Evolutionary conservation across 1,140 invertebrate species (phyloP), one percentile per base, ranked within the genome.

Genomic region (Diorhabda elongata): DNA sequence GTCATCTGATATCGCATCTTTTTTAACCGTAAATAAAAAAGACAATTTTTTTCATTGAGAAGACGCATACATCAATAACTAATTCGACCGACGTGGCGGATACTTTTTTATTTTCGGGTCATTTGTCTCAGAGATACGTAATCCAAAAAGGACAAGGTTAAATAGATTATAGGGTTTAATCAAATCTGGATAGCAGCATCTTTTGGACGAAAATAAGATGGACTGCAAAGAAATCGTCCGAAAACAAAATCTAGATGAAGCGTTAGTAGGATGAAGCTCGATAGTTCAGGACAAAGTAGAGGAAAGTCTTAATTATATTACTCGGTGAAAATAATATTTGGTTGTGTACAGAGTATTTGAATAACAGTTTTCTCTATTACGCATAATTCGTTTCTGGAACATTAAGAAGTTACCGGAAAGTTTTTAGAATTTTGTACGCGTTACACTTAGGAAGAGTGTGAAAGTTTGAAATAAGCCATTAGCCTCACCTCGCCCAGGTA

Each of bases 91-190:
- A 44, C 42, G 44, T 62, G 43, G 61, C 61, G 42, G 61, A 62
- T 44, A 62, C 61, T 62, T 62, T 52, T 62, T 44, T 62, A 62
- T 62, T 62, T 62, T 43, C 61, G 61, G 61, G 61, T 62, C 61
- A 62, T 62, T 62, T 62, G 61, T 62, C 61, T 44, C 4, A n/a
- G 5, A 62, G 61, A 62, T 44, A 62, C 43, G 61, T 62, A 43
- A 62, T 62, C 61, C 61, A 43, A 44, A 62, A 62, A 44, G 61
- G 61, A 8, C 61, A 62, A 62, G 61, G 61, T 62, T 62, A 62
- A 52, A 62, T 9, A 62, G 61, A 62, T 62, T 62, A 62, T 44
- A 62, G 42, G 43, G 43, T 62, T 62, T 62, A 41, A 43, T 61
- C 26, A 52, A 52, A 52, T 52, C 47, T n/a, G n/a, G 47, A 52